phyloP scores from a whole-genome alignment of 2,113 vertebrate species.

The Nothocercus julius region DNA sequence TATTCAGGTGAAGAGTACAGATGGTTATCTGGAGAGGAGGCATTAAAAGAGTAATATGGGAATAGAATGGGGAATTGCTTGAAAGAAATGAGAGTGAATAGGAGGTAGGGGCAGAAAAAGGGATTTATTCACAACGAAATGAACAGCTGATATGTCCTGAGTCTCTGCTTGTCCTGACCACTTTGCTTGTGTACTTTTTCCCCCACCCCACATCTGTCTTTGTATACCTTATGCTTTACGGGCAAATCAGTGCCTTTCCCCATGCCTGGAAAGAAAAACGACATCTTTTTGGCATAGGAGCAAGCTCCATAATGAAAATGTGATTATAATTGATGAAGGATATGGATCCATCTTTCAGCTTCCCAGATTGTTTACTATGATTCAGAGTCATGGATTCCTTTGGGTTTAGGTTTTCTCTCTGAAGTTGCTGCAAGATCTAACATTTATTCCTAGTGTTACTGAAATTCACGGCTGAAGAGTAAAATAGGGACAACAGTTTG shows the following conservation, averaged over 20 bases:
- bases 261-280: slow-evolving; percentile 15
- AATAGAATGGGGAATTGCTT: neutral
- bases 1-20: neutral
- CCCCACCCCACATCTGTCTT: slow-evolving; percentile 10
- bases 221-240: neutral
- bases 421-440: slow-evolving; percentile 28
- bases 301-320: neutral
- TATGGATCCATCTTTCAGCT: slow-evolving; percentile 39
- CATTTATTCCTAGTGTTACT: neutral
- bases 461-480: neutral
- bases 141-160: neutral
- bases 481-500: slow-evolving; percentile 26
- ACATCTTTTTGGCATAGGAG: slow-evolving; percentile 22
- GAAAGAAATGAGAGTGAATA: neutral
- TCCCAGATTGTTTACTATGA: neutral
- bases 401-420: slow-evolving; percentile 1
- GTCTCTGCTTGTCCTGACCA: slow-evolving; percentile 29
- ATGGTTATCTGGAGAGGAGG: neutral
- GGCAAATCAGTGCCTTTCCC: slow-evolving; percentile 2
- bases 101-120: neutral
- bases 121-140: neutral
- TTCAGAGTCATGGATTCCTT: slow-evolving; percentile 16
- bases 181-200: neutral
- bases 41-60: neutral
- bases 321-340: slow-evolving; percentile 60